Base-by-base conservation (phyloP, 2,113 vertebrate species). In the Festucalex cinctus region DNA sequence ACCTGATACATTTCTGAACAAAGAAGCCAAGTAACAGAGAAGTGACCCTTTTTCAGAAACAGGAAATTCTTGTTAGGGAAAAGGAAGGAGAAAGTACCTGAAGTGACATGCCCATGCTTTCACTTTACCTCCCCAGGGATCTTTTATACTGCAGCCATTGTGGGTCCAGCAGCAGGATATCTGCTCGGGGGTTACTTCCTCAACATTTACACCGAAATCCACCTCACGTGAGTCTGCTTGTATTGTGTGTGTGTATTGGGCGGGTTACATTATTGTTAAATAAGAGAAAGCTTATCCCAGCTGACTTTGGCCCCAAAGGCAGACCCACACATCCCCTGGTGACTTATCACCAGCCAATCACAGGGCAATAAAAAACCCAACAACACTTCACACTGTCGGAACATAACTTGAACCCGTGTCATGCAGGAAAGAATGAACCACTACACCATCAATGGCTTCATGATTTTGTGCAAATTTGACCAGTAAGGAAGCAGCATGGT, bases 151-250 rank as follows among this genome's bases (percentile, higher is more conserved):
- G 95, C 96, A 10, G 96, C 95, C 83, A 95, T 97, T 85, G 85
- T 98, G 35, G 97, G 97, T 32, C 96, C 96, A 0, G 96, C 97
- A 0, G 95, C 93, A 1, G 97, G 97, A 69, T 99, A 98, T 90
- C 91, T 99, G 88, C 83, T 96, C 44, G 97, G 97, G 70, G 97
- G 96, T 48, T 85, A 94, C 83, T 94, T 98, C 90, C 95, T 98
- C 80, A 96, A 93, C 76, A 88, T 95, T 43, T 96, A 94, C 88
- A 95, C 95, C 0, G 95, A 99, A 71, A 82, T 94, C 71, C 85
- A 90, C 73, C 87, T 74, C 74, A 88, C 51, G 97, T 99, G 89
- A 98, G 96, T 94, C 1, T 36, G 32, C 44, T 71, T 8, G 32
- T 10, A n/a, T n/a, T n/a, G 60, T 60, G 9, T 60, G 58, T 39